Evolutionary conservation across 2,113 vertebrate species (phyloP).

Genomic region (Oreotrochilus melanogaster): DNA sequence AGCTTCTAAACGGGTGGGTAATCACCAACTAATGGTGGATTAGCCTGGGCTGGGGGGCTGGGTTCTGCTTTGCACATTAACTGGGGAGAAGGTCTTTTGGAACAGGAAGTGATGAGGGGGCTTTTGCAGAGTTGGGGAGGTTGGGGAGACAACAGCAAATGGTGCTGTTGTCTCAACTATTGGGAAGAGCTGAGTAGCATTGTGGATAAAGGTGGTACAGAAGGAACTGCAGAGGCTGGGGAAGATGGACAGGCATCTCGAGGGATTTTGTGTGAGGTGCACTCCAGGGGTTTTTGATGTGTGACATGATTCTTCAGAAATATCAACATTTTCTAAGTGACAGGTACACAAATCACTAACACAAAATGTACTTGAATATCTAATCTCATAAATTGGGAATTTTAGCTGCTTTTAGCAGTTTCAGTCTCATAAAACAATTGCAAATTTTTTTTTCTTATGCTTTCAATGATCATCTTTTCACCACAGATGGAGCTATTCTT

Average conservation of each 20-base stretch:
- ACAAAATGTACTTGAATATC: background rate
- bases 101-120: background rate
- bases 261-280: background rate
- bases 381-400: background rate
- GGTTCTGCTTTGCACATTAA: background rate
- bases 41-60: background rate
- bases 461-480: background rate
- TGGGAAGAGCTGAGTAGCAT: background rate
- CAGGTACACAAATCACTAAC: background rate
- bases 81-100: background rate
- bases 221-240: background rate
- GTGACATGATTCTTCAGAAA: background rate
- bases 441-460: background rate
- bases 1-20: background rate
- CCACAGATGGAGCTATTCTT: background rate
- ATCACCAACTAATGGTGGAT: background rate
- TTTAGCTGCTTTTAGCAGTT: too few species aligned
- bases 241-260: background rate
- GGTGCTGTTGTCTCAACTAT: background rate
- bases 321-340: background rate
- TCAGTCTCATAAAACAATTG: background rate
- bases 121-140: rapidly evolving
- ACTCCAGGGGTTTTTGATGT: background rate
- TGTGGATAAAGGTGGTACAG: background rate
- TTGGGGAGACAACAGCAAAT: background rate